Conservation (phyloP, 1,140 invertebrate species). For the Marisa cornuarietis region DNA sequence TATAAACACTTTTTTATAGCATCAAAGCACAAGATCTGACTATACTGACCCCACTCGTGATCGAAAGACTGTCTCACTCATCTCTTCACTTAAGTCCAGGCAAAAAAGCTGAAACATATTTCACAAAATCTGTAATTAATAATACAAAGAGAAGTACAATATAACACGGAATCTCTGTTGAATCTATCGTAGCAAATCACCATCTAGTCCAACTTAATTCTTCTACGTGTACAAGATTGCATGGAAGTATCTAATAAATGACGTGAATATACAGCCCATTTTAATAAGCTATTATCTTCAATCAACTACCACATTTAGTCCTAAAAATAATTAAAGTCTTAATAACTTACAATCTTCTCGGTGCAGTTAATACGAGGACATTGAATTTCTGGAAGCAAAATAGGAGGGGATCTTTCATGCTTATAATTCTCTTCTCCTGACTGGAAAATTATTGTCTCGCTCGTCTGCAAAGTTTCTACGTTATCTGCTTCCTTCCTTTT, state of each 20-base stretch:
- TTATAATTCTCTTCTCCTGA: too few species aligned
- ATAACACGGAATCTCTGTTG: too few species aligned
- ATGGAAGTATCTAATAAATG: too few species aligned
- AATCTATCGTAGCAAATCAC: too few species aligned
- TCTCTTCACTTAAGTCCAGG: slow-evolving; percentile 74
- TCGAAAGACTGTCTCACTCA: slow-evolving; percentile 71
- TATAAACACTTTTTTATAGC: background rate
- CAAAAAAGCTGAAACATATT: slow-evolving; percentile 68
- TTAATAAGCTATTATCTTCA: background rate
- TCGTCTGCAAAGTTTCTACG: too few species aligned
- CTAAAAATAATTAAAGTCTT: background rate
- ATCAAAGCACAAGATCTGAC: background rate
- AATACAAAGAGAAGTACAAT: too few species aligned
- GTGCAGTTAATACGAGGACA: slow-evolving; percentile 59
- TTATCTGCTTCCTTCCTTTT: too few species aligned
- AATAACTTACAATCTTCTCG: slow-evolving; percentile 61
- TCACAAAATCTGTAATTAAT: background rate
- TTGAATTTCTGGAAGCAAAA: slow-evolving; percentile 16
- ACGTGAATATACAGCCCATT: too few species aligned
- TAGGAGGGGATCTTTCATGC: too few species aligned
- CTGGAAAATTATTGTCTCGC: too few species aligned
- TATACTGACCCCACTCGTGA: slow-evolving; percentile 68
- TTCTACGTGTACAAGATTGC: too few species aligned
- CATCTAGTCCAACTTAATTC: too few species aligned
- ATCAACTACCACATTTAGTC: background rate